Evolutionary conservation across 2,113 vertebrate species (phyloP), one percentile per base, ranked within the genome.

Genomic region (Chinchilla lanigera): DNA sequence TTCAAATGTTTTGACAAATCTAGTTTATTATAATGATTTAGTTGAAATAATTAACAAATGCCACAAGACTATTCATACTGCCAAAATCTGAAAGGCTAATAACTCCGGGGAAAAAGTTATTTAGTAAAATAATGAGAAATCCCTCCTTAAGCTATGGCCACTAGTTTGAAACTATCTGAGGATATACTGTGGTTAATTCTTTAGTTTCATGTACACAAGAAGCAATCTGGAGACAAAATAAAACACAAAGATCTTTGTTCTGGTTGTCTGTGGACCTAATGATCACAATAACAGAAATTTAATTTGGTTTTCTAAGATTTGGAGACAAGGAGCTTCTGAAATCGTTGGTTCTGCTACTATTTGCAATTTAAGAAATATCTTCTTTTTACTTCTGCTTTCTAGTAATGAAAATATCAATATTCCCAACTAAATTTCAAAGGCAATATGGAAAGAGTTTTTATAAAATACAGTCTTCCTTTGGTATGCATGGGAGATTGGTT

Each of bases 41-140:
- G 12, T 19, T 87, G 58, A 63, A 93, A 91, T 88, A 92, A 92
- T 83, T 86, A 92, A 94, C 52, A 96, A 97, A 83, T 84, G 30
- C 56, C 83, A 84, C 38, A 93, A 80, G 60, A 77, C 26, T 94
- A 90, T 94, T 78, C 65, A 93, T 28, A 90, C 0, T 65, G 16
- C 19, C 61, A 90, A 56, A 95, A 95, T 94, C 47, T 75, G 41
- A 88, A 89, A 93, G 38, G 67, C 60, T 80, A 81, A 95, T 92
- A 95, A 94, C 33, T 78, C n/a, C 35, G 50, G 60, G 56, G n/a
- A 90, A 85, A 80, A 84, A 75, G 24, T 71, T 75, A 67, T 77
- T 95, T 22, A 92, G 56, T 67, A 26, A 92, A 71, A 71, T 87
- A 88, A 81, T 44, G 22, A 94, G 85, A 94, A 90, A 94, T 8